Evolutionary conservation across 2,797 vertebrate species (phyloP).

Genomic region (Mus spretus): DNA sequence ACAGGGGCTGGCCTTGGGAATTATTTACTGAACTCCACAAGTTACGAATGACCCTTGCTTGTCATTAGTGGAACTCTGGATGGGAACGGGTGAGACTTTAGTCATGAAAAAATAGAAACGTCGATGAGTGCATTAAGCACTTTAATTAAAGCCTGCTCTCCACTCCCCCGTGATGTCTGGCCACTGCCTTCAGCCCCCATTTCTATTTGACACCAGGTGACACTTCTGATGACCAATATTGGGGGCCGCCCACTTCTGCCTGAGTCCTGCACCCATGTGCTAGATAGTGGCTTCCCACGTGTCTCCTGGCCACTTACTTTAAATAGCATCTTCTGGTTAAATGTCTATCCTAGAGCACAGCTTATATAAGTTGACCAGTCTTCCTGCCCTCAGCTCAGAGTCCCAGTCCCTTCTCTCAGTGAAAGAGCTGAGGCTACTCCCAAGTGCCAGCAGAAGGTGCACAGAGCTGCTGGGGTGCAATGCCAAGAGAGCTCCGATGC

Average conservation of each 20-base stretch:
- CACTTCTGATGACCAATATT: slow-evolving; percentile 64
- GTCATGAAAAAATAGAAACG: background rate
- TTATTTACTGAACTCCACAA: slow-evolving; percentile 39
- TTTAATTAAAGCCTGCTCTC: slow-evolving; percentile 60
- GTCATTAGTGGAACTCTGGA: background rate
- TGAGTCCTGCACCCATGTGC: background rate
- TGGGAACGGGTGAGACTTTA: background rate
- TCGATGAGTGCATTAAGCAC: background rate
- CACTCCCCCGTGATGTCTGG: background rate
- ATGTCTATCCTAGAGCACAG: background rate
- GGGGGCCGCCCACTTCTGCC: background rate
- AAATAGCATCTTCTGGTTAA: slow-evolving; percentile 48
- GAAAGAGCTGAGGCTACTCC: background rate
- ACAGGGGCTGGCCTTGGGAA: slow-evolving; percentile 2
- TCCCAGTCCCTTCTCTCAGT: background rate
- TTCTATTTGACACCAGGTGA: slow-evolving; percentile 50
- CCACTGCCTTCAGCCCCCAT: background rate
- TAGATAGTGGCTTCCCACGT: background rate
- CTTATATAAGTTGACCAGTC: background rate
- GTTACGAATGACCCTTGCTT: slow-evolving; percentile 44
- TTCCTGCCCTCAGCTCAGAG: background rate
- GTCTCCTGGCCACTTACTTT: slow-evolving; percentile 35
- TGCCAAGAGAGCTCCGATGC: background rate
- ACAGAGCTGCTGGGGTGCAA: background rate
- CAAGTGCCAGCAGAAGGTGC: background rate